Evolutionary conservation across 1,140 invertebrate species (phyloP).

Genomic region (Drosophila teissieri): DNA sequence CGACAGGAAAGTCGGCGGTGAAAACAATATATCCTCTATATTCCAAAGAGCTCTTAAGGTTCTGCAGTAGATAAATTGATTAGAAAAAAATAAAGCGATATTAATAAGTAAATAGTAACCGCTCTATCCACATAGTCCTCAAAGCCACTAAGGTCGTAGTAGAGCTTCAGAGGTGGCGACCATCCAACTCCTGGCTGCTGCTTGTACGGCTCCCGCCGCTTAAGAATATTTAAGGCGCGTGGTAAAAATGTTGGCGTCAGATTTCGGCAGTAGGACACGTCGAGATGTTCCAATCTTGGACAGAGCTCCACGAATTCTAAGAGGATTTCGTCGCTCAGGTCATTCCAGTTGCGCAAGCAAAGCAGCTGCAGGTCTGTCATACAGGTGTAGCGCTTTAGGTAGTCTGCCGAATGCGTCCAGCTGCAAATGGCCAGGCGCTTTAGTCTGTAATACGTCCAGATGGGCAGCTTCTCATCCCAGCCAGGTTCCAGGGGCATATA

Average conservation of each 20-base stretch:
- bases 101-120: conserved; percentile 8
- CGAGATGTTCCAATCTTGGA: conserved; percentile 58
- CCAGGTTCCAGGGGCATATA: conserved; percentile 68
- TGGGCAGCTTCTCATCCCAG: conserved; percentile 60
- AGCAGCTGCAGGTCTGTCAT: conserved; percentile 65
- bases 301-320: conserved; percentile 66
- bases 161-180: conserved; percentile 43
- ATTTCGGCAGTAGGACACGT: conserved; percentile 69
- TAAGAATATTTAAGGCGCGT: conserved; percentile 53
- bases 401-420: conserved; percentile 57
- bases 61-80: conserved; percentile 21
- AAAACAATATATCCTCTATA: conserved; percentile 63
- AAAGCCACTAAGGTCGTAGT: conserved; percentile 66
- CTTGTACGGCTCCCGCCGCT: conserved; percentile 54
- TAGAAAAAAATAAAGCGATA: neutral
- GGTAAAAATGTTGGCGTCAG: conserved; percentile 59
- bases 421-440: conserved; percentile 69
- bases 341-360: conserved; percentile 64
- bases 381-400: conserved; percentile 60
- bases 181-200: conserved; percentile 21
- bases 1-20: conserved; percentile 63
- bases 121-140: conserved; percentile 63
- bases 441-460: conserved; percentile 53
- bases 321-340: conserved; percentile 58
- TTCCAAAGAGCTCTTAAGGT: conserved; percentile 55